Percentiles rank a stretch among this genome's conserved stretches.
Evolutionary conservation across 2,113 vertebrate genomes (phyloP).

Genomic region (Hassar affinis): DNA sequence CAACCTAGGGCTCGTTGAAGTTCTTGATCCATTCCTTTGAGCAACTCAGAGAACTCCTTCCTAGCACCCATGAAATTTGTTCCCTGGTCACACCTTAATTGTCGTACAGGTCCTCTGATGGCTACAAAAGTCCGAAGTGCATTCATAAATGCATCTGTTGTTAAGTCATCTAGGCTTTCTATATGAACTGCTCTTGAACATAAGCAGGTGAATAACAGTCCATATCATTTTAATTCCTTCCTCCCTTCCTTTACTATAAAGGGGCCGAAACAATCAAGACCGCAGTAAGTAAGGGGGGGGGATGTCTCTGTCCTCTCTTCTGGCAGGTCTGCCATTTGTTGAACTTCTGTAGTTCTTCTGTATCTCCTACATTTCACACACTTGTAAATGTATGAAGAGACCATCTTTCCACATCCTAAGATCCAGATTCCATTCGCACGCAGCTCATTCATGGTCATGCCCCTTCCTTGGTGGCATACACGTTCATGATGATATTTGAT

Average conservation of each 20-base stretch:
- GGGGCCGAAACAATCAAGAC: slow-evolving; percentile 1
- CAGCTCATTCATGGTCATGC: neutral
- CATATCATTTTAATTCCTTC: no score
- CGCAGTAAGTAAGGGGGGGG: slow-evolving; percentile 14
- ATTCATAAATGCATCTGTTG: no score
- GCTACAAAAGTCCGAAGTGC: no score
- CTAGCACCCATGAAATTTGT: neutral
- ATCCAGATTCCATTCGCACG: slow-evolving; percentile 26
- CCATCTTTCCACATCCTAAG: slow-evolving; percentile 10
- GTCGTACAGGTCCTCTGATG: no score
- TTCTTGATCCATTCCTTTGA: no score
- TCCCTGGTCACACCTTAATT: neutral
- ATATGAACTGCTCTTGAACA: no score
- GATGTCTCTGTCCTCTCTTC: slow-evolving; percentile 27
- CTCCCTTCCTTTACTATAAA: neutral
- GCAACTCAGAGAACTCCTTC: no score
- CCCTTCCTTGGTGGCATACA: neutral
- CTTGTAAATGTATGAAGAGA: slow-evolving; percentile 7
- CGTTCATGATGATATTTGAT: neutral
- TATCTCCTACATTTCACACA: slow-evolving; percentile 29
- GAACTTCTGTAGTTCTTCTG: neutral
- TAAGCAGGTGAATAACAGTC: no score
- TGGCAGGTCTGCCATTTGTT: neutral
- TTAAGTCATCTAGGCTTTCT: no score
- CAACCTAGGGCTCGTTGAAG: no score